These are phyloP conservation scores for Eilema griseolum DNA, from an alignment of 2,888 invertebrate genomes.

Conservation along the genomic window DNA sequence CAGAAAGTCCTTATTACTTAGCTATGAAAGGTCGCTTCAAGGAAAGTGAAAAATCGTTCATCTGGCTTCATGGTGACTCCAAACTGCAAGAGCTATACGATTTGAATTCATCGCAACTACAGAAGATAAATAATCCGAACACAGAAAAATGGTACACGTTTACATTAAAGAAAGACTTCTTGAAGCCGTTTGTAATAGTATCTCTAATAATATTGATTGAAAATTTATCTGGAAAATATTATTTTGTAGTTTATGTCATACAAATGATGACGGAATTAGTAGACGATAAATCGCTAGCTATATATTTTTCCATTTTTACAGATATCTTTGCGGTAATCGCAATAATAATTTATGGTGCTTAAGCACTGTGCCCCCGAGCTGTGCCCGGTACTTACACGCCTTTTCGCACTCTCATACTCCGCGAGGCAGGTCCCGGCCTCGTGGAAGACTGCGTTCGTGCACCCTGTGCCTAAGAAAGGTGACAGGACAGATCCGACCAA, in stretches of 20 bases:
- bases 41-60: slow-evolving; percentile 1
- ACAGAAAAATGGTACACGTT: not conserved
- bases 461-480: no score
- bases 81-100: not conserved
- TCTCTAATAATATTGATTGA: not conserved
- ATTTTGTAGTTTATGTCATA: not conserved
- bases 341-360: no score
- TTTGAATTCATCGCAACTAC: not conserved
- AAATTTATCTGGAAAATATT: not conserved
- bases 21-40: not conserved
- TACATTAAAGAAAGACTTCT: not conserved
- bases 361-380: no score
- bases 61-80: not conserved
- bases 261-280: not conserved
- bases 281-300: not conserved
- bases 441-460: no score
- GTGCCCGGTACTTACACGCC: no score
- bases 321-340: not conserved
- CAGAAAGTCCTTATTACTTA: not conserved
- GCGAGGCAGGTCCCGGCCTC: no score
- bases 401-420: no score
- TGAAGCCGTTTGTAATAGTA: not conserved
- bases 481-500: no score
- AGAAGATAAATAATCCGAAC: not conserved
- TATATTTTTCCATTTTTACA: not conserved